These are phyloP conservation scores for Perccottus glenii DNA, from an alignment of 2,113 vertebrate species.

Conservation along the genomic window DNA sequence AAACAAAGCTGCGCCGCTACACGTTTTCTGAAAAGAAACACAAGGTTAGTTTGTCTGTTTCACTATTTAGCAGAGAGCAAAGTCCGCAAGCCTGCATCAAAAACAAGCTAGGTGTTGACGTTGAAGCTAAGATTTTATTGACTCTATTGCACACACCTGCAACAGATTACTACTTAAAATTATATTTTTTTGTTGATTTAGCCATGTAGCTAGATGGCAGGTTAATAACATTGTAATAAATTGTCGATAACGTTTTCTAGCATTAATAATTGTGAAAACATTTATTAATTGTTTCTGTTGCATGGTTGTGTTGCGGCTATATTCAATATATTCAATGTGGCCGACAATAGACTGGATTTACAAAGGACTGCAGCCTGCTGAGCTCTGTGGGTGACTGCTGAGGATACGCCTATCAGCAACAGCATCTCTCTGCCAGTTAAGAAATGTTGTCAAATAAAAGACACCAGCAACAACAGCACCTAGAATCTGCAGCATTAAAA, in stretches of 20 bases:
- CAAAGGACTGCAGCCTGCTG: not conserved
- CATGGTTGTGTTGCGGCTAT: not conserved
- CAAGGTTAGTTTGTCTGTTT: conserved; percentile 46
- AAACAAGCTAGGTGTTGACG: conserved; percentile 10
- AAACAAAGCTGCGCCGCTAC: not conserved
- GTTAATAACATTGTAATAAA: conserved; percentile 9
- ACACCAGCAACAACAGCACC: not conserved
- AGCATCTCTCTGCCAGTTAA: conserved; percentile 26
- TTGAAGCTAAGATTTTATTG: not conserved
- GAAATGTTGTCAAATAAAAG: conserved; percentile 25
- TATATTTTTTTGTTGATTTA: not conserved
- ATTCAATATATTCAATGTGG: accelerated
- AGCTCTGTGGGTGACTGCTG: not conserved
- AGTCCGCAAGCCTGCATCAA: conserved; percentile 53
- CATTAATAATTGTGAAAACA: no score
- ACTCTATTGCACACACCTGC: not conserved
- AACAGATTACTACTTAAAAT: not conserved
- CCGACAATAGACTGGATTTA: not conserved
- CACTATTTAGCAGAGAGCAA: conserved; percentile 27
- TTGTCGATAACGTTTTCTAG: not conserved
- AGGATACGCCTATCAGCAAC: conserved; percentile 36
- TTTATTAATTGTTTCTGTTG: not conserved
- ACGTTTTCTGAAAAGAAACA: conserved; percentile 46
- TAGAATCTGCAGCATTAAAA: not conserved
- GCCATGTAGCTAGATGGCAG: not conserved